These are phyloP conservation scores for Ips typographus DNA, from an alignment of 1,140 invertebrate species.

Conservation along the genomic window DNA sequence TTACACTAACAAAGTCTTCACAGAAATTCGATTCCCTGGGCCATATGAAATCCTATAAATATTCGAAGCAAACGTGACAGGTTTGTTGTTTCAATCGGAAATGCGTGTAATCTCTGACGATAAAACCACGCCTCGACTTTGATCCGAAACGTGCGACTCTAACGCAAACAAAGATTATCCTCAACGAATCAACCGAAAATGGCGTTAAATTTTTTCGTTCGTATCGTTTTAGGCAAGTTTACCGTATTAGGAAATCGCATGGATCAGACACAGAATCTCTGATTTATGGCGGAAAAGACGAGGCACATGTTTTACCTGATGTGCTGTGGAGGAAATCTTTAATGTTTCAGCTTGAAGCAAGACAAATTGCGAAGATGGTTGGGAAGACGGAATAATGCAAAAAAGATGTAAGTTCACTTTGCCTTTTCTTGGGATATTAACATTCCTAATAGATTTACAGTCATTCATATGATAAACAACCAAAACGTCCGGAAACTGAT, in stretches of 20 bases:
- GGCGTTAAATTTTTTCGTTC: conserved; percentile 15
- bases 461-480: too few relatives aligned
- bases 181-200: conserved; percentile 21
- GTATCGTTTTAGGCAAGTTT: neutral
- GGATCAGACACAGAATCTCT: conserved; percentile 8
- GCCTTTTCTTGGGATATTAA: too few relatives aligned
- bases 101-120: conserved; percentile 31
- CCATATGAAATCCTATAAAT: conserved; percentile 30
- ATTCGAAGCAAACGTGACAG: conserved; percentile 30
- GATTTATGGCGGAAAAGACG: conserved; percentile 16
- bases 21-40: conserved; percentile 20
- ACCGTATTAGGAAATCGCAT: conserved; percentile 14
- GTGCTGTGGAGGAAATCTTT: too few relatives aligned
- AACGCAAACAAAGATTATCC: conserved; percentile 33
- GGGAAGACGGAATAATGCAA: too few relatives aligned
- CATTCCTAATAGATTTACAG: too few relatives aligned
- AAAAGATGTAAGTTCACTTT: too few relatives aligned
- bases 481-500: too few relatives aligned
- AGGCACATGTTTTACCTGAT: neutral
- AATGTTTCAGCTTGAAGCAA: too few relatives aligned
- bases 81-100: conserved; percentile 36
- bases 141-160: conserved; percentile 28
- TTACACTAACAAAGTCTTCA: conserved; percentile 26
- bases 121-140: conserved; percentile 27
- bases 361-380: too few relatives aligned